phyloP scores from a whole-genome alignment of 2,797 vertebrate species.

The Squalus acanthias region DNA sequence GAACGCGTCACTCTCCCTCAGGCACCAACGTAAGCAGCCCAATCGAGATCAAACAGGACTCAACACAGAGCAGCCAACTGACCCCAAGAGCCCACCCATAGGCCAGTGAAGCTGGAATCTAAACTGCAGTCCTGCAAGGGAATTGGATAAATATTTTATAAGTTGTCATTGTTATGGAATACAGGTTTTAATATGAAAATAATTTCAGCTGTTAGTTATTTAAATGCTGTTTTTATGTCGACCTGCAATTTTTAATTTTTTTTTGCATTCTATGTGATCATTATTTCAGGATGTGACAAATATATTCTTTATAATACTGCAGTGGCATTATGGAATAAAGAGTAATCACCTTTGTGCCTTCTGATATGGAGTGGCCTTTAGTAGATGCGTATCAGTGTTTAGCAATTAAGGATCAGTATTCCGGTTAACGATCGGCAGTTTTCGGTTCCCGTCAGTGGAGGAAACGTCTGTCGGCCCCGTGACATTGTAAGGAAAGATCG shows the following conservation, averaged over 20 bases:
- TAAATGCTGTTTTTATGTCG: background rate
- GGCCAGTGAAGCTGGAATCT: background rate
- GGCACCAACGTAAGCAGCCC: background rate
- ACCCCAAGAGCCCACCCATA: background rate
- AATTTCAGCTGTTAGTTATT: background rate
- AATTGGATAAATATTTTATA: constrained; percentile 16
- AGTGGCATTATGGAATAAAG: background rate
- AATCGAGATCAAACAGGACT: background rate
- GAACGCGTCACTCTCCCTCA: background rate
- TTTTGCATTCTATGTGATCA: background rate
- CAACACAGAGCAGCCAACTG: background rate
- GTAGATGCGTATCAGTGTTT: background rate
- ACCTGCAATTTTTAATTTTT: background rate
- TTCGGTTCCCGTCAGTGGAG: background rate
- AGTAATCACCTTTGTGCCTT: background rate
- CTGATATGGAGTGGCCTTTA: background rate
- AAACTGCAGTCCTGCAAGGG: background rate
- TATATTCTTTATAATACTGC: constrained; percentile 23
- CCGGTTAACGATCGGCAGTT: background rate
- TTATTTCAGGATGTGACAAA: background rate
- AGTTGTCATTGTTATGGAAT: background rate
- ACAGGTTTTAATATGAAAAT: constrained; percentile 15
- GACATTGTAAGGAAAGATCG: background rate
- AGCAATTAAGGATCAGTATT: background rate
- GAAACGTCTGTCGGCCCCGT: background rate